Percentiles rank a stretch among this genome's conserved stretches.
Evolutionary conservation across 2,113 vertebrate species (phyloP).

Genomic region (Stictonetta naevosa): DNA sequence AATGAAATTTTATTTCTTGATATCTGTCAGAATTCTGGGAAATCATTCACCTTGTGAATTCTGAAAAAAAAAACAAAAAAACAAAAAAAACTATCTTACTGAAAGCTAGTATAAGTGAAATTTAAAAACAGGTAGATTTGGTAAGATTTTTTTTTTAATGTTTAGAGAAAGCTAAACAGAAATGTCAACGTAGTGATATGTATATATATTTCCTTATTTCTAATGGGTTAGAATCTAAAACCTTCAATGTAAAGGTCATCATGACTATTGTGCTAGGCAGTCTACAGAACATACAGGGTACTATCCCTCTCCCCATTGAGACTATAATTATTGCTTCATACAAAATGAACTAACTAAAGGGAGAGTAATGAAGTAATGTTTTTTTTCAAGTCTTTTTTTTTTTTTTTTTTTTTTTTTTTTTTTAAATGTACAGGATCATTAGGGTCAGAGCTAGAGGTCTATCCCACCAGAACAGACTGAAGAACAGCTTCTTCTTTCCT

Average conservation of each 20-base stretch:
- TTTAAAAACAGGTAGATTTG: background rate
- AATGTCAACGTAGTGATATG: background rate
- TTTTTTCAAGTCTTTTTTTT: background rate
- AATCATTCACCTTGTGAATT: background rate
- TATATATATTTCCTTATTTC: background rate
- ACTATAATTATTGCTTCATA: background rate
- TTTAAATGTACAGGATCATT: background rate
- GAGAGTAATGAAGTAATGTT: background rate
- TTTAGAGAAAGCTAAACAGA: background rate
- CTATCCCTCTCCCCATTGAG: background rate
- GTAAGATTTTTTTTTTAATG: background rate
- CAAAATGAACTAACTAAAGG: background rate
- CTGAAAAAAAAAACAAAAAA: background rate
- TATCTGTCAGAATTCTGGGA: background rate
- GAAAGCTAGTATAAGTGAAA: background rate
- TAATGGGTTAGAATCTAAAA: background rate
- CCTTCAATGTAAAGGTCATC: background rate
- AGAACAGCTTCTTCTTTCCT: background rate
- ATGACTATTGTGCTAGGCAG: background rate
- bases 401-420: background rate
- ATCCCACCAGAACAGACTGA: background rate
- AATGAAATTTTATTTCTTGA: background rate
- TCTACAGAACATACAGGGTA: background rate
- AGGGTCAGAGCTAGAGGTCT: background rate
- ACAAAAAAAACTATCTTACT: too few species aligned